Base-by-base conservation (phyloP, 2,888 invertebrate genomes). In the Caenorhabditis sinica region DNA sequence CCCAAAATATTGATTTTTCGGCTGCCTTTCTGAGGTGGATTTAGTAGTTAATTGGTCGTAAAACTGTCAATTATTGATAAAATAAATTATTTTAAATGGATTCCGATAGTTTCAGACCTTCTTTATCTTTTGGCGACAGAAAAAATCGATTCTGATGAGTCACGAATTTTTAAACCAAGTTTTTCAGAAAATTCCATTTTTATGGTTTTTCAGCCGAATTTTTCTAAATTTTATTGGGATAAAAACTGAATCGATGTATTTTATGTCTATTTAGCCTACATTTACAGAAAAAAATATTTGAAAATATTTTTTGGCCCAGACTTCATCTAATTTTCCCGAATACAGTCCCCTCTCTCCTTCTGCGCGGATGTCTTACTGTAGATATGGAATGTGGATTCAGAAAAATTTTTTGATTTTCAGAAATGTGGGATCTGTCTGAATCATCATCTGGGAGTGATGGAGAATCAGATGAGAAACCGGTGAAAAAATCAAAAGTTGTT, bases 401-500 rank as follows among this genome's bases (percentile, higher is more conserved):
- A 0, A 28, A 20, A 25, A 25, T 56, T 28, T 23, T 9, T 23
- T 23, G n/a, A 25, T 45, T 49, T 28, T n/a, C 6, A 68, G 58
- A 45, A 25, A 87, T 87, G 87, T 86, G 72, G 75, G 82, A 83
- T 69, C 79, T 69, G 23, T 87, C 86, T n/a, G 86, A 86, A 45
- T 83, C 86, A 8, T 84, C 87, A 15, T 87, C 87, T 1, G 86
- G 61, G 3, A 85, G 82, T 58, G 76, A 83, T 36, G 65, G 45
- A 45, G 82, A 85, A 61, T 72, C 84, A 40, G 86, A 86, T 8
- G 86, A 84, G 36, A 56, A 81, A 15, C 53, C 77, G 20, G 56
- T 79, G 72, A 53, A 28, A 43, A 43, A 69, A 71, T 40, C 68
- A 43, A 28, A 63, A 45, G 33, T 9, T 5, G 15, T 28, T 9